Evolutionary conservation across 2,888 invertebrate genomes (phyloP), one percentile per base, ranked within the genome.

Genomic region (Drosophila rellima): DNA sequence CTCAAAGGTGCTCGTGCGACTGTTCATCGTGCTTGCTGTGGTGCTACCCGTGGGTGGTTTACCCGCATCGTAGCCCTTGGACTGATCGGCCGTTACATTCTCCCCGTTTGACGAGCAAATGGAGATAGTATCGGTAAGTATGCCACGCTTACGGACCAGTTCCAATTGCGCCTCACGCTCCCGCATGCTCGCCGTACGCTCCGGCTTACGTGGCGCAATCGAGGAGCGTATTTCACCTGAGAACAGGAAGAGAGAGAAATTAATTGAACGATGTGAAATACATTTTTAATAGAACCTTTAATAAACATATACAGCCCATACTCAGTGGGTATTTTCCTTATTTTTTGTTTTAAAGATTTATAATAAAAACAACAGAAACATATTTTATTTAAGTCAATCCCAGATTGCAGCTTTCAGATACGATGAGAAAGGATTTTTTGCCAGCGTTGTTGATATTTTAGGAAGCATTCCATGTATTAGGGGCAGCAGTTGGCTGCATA

Each of bases 161-260:
- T 95, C 95, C 80, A 95, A 91, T 80, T 95, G 94, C 3, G 95
- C 95, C 92, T 95, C 95, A 66, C 96, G 94, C 92, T 96, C 97
- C 80, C 97, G 94, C 95, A 97, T 96, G 91, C 97, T 97, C 45
- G 97, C 96, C 17, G 96, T 96, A 74, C 97, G 94, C 91, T 97
- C 96, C 15, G 97, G 97, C 92, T 97, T 97, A 62, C 96, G 94
- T 13, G 96, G 96, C 55, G 96, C 96, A 83, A 97, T 94, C 64
- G 96, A 95, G 90, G 96, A 96, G 91, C 97, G 94, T 80, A 96
- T 96, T 94, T 97, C 97, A 91, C 97, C 96, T 96, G 92, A 0
- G 23, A 10, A 26, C 1, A 2, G 4, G 15, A 7, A 26, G 7
- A 42, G 8, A 45, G 2, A 20, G 10, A 18, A 1, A 17, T 11